Base-by-base conservation (phyloP, 2,888 invertebrate species). In the Odontocolon sp. region DNA sequence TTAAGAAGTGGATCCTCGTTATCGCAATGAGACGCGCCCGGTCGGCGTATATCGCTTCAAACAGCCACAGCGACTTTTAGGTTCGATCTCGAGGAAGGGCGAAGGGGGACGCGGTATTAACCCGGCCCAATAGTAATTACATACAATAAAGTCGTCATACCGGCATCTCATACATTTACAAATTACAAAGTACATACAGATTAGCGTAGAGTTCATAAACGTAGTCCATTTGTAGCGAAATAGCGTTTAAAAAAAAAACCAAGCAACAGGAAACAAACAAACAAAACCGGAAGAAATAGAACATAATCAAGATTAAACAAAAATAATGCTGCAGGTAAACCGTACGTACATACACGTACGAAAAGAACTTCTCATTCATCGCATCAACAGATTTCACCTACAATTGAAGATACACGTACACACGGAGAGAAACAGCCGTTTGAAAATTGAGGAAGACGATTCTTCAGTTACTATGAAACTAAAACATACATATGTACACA, bases 171-270 rank as follows among this genome's bases (percentile, higher is more conserved):
- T 79, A 79, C 77, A 79, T 71, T 78, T 80, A 77, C 75, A 84
- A 83, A 80, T 79, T 85, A 86, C 86, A 88, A 85, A 87, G 82
- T 86, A 86, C 82, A 88, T 88, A 88, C 89, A 89, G 86, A 88
- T 86, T 89, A 89, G 87, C 79, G 85, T 89, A 89, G 89, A 84
- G 83, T 85, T 88, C 88, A 89, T 88, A 88, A 82, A 84, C 81
- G 85, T 89, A 89, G 87, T 88, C 88, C 89, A 89, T 86, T 75
- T 85, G 87, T 89, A 89, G 89, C 89, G 89, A 89, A 89, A 89
- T 89, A 89, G 89, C 84, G 71, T 85, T 86, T 84, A 86, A 86
- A 69, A 69, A 70, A 72, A 82, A 81, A 82, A 80, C 45, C 66
- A 40, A 71, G 66, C 66, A 71, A 77, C 47, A 66, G 40, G 47